Base-by-base conservation (phyloP, 2,888 invertebrate genomes). In the Brachylomia viminalis region DNA sequence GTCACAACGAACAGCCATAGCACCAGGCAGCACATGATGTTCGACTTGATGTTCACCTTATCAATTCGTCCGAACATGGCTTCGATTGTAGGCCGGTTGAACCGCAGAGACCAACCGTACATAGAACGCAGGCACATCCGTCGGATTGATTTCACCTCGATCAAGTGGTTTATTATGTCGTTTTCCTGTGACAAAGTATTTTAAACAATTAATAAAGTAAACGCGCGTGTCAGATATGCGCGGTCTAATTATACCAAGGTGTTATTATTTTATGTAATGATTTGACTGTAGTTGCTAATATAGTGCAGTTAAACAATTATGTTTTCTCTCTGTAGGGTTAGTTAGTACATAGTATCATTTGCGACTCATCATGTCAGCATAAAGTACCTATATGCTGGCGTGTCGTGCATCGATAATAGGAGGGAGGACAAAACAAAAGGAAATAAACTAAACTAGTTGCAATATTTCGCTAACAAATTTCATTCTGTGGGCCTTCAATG, bases 41-140 rank as follows among this genome's bases (percentile, higher is more conserved):
- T 99, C 23, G 99, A 99, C 92, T 99, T 98, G 96, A 99, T 99
- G 97, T 99, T 99, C 88, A 98, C 98, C 95, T 99, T 99, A 75
- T 98, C 97, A 75, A 98, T 97, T 91, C 98, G 97, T 83, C 98
- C 98, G 94, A 99, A 99, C 97, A 98, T 98, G 30, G 97, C 96
- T 94, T 99, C 99, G 90, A 99, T 97, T 30, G 97, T 97, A 47
- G 97, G 95, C 83, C 98, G 98, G 79, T 98, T 98, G 95, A 99
- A 99, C 79, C 98, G 98, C 82, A 99, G 97, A 10, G 98, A 98
- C 98, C 99, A 98, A 4, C 98, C 96, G 90, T 98, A 98, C 91
- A 99, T 98, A 93, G 99, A 98, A 75, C 98, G 98, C 67, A 97
- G 97, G 42, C 98, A 97, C 98, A 99, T 99, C 79, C 98, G 97